Evolutionary conservation across 2,113 vertebrate species (phyloP).

Genomic region (Dasyurus viverrinus): DNA sequence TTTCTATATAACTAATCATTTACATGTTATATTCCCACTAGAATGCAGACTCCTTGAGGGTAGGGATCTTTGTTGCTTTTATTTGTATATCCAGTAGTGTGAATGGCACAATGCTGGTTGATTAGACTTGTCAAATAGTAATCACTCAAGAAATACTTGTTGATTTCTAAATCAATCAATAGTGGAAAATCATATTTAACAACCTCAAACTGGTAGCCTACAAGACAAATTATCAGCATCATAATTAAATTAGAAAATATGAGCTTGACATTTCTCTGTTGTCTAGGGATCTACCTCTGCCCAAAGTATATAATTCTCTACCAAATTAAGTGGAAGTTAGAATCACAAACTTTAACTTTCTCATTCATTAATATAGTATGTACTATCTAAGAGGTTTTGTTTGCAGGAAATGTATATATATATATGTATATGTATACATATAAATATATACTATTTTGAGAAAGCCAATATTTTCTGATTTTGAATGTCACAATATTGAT

Average conservation of each 20-base stretch:
- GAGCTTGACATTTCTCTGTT: slow-evolving; percentile 10
- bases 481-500: not conserved
- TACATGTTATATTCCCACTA: not conserved
- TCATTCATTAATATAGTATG: not conserved
- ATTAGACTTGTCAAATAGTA: not conserved
- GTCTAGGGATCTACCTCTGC: slow-evolving; percentile 15
- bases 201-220: slow-evolving; percentile 3
- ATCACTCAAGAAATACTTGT: not conserved
- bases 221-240: slow-evolving; percentile 33
- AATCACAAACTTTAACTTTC: slow-evolving; percentile 26
- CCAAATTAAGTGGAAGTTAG: slow-evolving; percentile 33
- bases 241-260: slow-evolving; percentile 40
- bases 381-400: slow-evolving; percentile 6
- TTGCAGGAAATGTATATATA: not conserved
- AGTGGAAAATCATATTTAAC: slow-evolving; percentile 38
- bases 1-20: not conserved
- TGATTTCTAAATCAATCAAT: slow-evolving; percentile 14
- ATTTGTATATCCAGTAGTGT: not conserved
- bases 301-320: not conserved
- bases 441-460: slow-evolving; percentile 32
- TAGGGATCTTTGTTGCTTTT: not conserved
- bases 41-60: not conserved
- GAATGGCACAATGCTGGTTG: not conserved
- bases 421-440: too few relatives aligned
- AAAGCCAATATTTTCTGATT: slow-evolving; percentile 38